Evolutionary conservation across 2,113 vertebrate species (phyloP), one percentile per base, ranked within the genome.

Genomic region (Apeltes quadracus): DNA sequence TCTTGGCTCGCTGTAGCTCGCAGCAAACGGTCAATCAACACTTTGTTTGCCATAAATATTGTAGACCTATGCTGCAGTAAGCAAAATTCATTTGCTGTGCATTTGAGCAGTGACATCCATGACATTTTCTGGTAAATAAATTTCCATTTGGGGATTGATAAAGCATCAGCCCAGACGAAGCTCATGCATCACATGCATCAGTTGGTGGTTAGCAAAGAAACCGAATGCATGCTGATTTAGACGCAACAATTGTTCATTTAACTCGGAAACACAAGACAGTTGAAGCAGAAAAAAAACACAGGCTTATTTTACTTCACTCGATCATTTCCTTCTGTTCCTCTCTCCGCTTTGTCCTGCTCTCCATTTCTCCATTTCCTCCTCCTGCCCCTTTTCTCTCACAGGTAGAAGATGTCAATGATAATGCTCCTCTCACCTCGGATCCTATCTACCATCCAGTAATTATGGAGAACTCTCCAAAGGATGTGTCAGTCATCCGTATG

Each of bases 331-430:
- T 59, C 59, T 55, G 48, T 36, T 25, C 36, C 32, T 55, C n/a
- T 44, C 39, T 43, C 43, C 12, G 5, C 38, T 27, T n/a, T 7
- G 6, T 41, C 15, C n/a, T 34, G 32, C 54, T 59, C 50, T 25
- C 48, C 41, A 22, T 61, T 16, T 13, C 25, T 78, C 55, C 12
- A 32, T 22, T 64, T 29, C 22, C n/a, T 25, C 20, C 41, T 36
- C 41, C 27, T 10, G 25, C 5, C 13, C 66, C 15, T 55, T 51
- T n/a, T 44, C 5, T 55, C 66, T 65, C 55, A 44, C 76, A 92
- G 90, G 94, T 99, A 46, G 97, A 99, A 85, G 97, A 99, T 1
- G 88, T 98, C 78, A 99, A 99, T 53, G 98, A 99, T 89, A 98
- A 99, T 13, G 96, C 97, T 1, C 98, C 98, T 0, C 92, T 98